phyloP scores from a whole-genome alignment of 2,797 vertebrate genomes.

The Gambelia wislizenii region DNA sequence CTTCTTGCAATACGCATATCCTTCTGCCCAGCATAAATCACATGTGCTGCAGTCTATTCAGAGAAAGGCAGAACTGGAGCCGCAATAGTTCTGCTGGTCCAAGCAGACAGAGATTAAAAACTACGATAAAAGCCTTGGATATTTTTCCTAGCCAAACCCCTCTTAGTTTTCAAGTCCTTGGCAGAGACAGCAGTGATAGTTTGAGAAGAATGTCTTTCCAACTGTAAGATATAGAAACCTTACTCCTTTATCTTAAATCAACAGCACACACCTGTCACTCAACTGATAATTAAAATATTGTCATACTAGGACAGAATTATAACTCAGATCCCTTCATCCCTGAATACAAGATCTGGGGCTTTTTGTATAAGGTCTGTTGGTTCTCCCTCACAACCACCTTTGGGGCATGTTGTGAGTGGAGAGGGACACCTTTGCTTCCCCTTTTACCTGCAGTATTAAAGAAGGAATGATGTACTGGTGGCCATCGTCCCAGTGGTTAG shows the following conservation, averaged over 20 bases:
- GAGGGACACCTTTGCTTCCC: fast-evolving
- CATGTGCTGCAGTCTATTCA: not conserved
- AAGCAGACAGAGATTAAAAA: not conserved
- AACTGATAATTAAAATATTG: not conserved
- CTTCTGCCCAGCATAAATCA: not conserved
- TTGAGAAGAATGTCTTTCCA: not conserved
- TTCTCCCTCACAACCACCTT: not conserved
- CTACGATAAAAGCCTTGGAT: not conserved
- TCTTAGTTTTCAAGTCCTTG: not conserved
- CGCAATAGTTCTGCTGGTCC: too few relatives aligned
- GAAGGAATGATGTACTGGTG: not conserved
- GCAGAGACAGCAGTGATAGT: not conserved
- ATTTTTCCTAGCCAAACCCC: not conserved
- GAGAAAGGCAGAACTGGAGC: not conserved
- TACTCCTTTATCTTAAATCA: not conserved
- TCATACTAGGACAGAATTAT: not conserved
- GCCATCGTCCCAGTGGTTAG: not conserved
- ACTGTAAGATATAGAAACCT: not conserved
- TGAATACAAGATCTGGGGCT: not conserved
- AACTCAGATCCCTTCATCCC: not conserved
- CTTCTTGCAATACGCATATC: not conserved
- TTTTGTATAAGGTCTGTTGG: too few relatives aligned
- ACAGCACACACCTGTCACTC: too few relatives aligned
- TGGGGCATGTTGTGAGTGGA: not conserved
- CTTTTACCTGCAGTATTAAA: not conserved